A percentile compares a stretch with the other conserved stretches of the same genome.
Evolutionary conservation across 2,888 invertebrate species (phyloP).

Genomic region (Plagiodera versicolora): DNA sequence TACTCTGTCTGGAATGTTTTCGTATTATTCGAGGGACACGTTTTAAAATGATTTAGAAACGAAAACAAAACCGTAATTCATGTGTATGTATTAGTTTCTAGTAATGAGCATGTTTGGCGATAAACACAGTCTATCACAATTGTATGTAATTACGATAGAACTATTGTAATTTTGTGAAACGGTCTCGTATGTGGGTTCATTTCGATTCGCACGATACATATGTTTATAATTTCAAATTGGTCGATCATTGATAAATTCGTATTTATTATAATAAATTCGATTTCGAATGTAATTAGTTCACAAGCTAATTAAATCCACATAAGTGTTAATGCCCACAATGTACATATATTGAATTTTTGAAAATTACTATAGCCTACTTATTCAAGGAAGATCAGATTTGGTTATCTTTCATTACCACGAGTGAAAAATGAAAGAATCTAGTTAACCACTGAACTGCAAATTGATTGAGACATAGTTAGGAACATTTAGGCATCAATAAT

Average conservation of each 20-base stretch:
- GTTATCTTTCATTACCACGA: no score
- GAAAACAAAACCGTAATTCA: neutral
- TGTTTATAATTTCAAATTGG: neutral
- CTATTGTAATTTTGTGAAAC: constrained; percentile 8
- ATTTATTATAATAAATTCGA: neutral
- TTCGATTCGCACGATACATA: constrained; percentile 6
- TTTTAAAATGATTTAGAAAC: neutral
- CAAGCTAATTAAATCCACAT: no score
- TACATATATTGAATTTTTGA: no score
- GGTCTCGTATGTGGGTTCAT: neutral
- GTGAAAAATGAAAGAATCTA: no score
- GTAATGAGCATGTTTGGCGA: neutral
- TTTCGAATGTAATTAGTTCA: neutral
- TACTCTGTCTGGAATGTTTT: neutral
- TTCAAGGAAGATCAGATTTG: no score
- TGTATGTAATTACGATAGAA: constrained; percentile 4
- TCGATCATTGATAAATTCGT: neutral
- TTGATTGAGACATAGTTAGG: no score
- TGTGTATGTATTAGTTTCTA: neutral
- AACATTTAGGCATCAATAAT: no score
- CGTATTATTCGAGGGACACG: neutral
- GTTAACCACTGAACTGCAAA: no score
- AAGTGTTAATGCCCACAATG: no score
- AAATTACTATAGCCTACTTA: no score
- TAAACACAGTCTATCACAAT: neutral